Conservation (phyloP, 2,797 vertebrate species). For the Chelmon rostratus region DNA sequence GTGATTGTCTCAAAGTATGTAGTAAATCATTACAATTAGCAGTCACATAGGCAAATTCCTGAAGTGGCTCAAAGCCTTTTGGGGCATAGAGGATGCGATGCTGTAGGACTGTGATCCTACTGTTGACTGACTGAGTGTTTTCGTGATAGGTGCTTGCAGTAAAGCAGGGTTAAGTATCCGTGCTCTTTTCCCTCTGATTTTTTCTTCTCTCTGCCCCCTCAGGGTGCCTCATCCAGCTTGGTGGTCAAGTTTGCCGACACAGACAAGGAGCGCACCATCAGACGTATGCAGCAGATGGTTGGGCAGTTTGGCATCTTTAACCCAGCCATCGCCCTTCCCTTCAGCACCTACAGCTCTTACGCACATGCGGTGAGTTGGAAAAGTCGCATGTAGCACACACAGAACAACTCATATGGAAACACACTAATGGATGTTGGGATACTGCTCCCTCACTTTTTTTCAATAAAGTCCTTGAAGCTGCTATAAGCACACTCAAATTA, state of each 20-base stretch:
- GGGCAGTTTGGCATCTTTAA: constrained; percentile 99
- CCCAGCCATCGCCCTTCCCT: constrained; percentile 95
- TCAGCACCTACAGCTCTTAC: constrained; percentile 98
- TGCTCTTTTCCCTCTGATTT: constrained; percentile 58
- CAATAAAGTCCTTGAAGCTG: constrained; percentile 6
- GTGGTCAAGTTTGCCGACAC: constrained; percentile 99
- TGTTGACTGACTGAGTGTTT: constrained; percentile 23
- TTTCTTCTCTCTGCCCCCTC: constrained; percentile 67
- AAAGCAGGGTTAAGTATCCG: constrained; percentile 66
- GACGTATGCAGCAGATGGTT: constrained; percentile 99
- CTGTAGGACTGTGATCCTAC: not conserved
- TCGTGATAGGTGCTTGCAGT: constrained; percentile 17
- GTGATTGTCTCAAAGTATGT: constrained; percentile 28
- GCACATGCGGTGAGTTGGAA: constrained; percentile 95
- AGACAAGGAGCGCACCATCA: constrained; percentile 98
- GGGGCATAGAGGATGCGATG: not conserved
- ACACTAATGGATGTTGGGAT: not conserved
- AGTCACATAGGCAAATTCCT: constrained; percentile 19
- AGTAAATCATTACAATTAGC: constrained; percentile 25
- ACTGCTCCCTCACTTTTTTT: not conserved
- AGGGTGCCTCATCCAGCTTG: constrained; percentile 99
- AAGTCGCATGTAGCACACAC: constrained; percentile 28
- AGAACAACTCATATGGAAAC: constrained; percentile 8
- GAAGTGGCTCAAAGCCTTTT: constrained; percentile 16
- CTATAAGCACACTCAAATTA: not conserved